Evolutionary conservation across 2,888 invertebrate species (phyloP), one percentile per base, ranked within the genome.

Genomic region (Kryphioiulus occultus): DNA sequence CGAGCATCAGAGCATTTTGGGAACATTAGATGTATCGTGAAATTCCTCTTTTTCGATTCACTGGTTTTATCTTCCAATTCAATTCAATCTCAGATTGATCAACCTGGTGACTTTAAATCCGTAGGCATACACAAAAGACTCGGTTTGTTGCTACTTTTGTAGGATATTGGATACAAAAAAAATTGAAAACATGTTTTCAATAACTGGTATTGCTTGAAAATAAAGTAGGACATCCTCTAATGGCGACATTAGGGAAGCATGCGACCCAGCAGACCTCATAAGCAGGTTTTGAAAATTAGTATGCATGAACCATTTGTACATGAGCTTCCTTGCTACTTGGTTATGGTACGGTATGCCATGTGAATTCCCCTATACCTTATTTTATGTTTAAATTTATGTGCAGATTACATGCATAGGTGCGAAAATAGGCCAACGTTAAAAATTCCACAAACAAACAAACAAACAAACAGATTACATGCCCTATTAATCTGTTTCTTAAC

Each of bases 41-140:
- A 68, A 68, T 68, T 44, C 15, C 44, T 12, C 9, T 3, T 68
- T 2, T 68, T 68, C 26, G 9, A n/a, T 59, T 59, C 5, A n/a
- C 19, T 68, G 68, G 68, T 68, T 68, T 68, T 68, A 26, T 68
- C n/a, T n/a, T n/a, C n/a, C n/a, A n/a, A n/a, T n/a, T n/a, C n/a
- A n/a, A n/a, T n/a, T n/a, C n/a, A n/a, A n/a, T n/a, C 4, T 12
- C 26, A 68, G 22, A 68, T 68, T 68, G 68, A 68, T 68, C 68
- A 68, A 7, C 68, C 68, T 12, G 68, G 26, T 68, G 68, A 68
- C 68, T 68, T n/a, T n/a, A n/a, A n/a, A n/a, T n/a, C 1, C 9
- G 10, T 26, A 68, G 26, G 26, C 26, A 3, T 68, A 1, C 26
- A 10, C 68, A 68, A 26, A 26, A 68, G 59, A 17, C 17, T 68